Evolutionary conservation across 2,113 vertebrate genomes (phyloP).

Genomic region (Sinocyclocheilus anophthalmus): DNA sequence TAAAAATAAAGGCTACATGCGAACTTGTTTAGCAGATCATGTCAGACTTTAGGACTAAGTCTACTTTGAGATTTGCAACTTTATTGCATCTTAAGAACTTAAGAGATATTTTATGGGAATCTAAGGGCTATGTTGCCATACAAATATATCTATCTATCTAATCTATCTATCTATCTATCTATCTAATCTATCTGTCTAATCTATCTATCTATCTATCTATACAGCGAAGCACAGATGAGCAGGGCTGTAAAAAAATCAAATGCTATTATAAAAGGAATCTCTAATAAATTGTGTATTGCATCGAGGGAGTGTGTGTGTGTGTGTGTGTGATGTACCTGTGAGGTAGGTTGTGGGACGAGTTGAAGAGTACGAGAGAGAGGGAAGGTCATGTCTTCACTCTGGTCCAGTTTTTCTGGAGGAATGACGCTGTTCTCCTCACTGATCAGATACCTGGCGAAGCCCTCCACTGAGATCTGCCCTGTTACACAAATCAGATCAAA

Average conservation of each 20-base stretch:
- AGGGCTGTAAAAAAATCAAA: background rate
- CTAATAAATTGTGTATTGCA: too few species aligned
- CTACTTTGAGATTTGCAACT: background rate
- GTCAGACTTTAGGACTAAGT: background rate
- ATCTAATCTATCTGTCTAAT: too few species aligned
- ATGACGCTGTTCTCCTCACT: slow-evolving; percentile 96
- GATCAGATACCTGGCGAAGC: slow-evolving; percentile 90
- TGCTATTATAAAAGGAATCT: too few species aligned
- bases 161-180: too few species aligned
- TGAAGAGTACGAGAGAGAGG: slow-evolving; percentile 95
- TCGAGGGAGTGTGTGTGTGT: too few species aligned
- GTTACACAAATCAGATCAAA: slow-evolving; percentile 19
- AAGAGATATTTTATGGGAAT: too few species aligned
- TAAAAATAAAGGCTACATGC: background rate
- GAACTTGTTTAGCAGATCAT: background rate
- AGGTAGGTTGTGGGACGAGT: slow-evolving; percentile 99
- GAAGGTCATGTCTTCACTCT: slow-evolving; percentile 97
- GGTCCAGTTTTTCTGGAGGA: too few species aligned
- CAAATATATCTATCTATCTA: too few species aligned
- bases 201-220: too few species aligned
- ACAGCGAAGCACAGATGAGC: too few species aligned
- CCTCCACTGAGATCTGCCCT: slow-evolving; percentile 92
- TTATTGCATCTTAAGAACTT: background rate
- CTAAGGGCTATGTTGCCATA: too few species aligned
- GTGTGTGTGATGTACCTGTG: slow-evolving; percentile 88